Evolutionary conservation across 2,113 vertebrate genomes (phyloP).

Genomic region (Heterocephalus glaber): DNA sequence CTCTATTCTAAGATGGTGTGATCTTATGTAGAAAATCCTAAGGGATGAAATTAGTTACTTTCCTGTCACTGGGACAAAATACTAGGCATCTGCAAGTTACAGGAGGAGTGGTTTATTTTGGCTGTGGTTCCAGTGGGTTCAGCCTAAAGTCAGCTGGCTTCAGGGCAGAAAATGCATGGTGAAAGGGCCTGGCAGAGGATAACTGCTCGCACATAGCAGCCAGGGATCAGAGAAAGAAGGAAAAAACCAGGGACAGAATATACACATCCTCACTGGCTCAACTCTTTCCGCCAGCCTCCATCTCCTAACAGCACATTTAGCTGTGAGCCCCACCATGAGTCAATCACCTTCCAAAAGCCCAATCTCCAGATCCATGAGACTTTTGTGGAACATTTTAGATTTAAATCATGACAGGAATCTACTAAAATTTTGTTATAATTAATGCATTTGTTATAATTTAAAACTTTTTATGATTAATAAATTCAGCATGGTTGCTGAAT

Average conservation of each 20-base stretch:
- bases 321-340: background rate
- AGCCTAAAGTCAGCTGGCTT: background rate
- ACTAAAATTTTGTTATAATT: background rate
- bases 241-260: background rate
- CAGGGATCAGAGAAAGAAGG: background rate
- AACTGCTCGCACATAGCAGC: background rate
- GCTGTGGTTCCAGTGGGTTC: background rate
- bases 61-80: background rate
- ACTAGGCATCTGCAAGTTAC: background rate
- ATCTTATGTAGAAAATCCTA: background rate
- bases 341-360: background rate
- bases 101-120: background rate
- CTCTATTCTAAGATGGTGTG: background rate
- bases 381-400: background rate
- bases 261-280: background rate
- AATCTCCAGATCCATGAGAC: background rate
- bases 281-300: background rate
- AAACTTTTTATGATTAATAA: background rate
- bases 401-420: background rate
- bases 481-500: background rate
- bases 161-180: background rate
- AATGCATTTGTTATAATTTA: background rate
- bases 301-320: background rate
- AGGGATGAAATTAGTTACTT: background rate
- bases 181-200: background rate